These are phyloP conservation scores for Parasteatoda tepidariorum DNA, from an alignment of 1,140 invertebrate genomes.

Conservation along the genomic window DNA sequence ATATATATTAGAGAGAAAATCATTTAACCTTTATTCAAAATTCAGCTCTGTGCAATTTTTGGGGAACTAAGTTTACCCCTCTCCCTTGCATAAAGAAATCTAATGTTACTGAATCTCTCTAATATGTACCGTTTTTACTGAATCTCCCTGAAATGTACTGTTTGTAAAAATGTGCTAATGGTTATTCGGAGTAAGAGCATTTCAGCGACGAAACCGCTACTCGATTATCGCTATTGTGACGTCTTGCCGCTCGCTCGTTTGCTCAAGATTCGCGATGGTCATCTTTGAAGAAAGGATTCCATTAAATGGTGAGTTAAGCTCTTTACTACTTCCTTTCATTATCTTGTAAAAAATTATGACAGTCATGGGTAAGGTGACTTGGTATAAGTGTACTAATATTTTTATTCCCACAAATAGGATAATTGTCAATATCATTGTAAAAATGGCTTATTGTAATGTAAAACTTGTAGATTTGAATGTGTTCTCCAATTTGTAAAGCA, in stretches of 20 bases:
- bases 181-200: too few species aligned
- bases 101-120: too few species aligned
- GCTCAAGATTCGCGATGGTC: not conserved
- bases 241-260: not conserved
- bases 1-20: too few species aligned
- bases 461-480: not conserved
- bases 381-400: not conserved
- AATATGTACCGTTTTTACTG: too few species aligned
- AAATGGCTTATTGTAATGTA: not conserved
- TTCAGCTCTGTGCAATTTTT: too few species aligned
- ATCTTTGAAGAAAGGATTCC: not conserved
- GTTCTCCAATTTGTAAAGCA: not conserved
- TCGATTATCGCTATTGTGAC: too few species aligned
- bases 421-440: not conserved
- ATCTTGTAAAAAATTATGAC: not conserved
- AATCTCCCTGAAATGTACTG: too few species aligned
- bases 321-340: not conserved
- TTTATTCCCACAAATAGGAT: not conserved
- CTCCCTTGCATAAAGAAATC: too few species aligned
- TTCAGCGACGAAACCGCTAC: too few species aligned
- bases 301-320: conserved; percentile 40
- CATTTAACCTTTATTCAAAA: too few species aligned
- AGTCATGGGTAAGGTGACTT: conserved; percentile 38
- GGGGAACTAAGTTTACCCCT: too few species aligned
- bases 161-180: too few species aligned